Percentiles rank a stretch among this genome's conserved stretches.
phyloP scores from a whole-genome alignment of 1,140 invertebrate species.

The Trypoxylus dichotomus region DNA sequence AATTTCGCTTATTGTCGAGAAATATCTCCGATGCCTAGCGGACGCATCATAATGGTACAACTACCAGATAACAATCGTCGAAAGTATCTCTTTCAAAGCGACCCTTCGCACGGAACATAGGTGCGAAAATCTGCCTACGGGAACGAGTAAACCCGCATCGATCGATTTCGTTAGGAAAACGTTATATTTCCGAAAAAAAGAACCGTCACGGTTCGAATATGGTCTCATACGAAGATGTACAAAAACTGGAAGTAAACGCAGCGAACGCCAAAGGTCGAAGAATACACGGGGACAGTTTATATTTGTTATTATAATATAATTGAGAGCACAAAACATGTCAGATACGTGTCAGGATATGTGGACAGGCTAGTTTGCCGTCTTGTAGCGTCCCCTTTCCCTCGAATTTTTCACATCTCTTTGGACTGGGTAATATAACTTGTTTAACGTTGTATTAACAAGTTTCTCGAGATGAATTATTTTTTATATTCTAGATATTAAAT shows the following conservation, averaged over 20 bases:
- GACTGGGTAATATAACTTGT: too few species aligned
- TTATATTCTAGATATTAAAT: too few species aligned
- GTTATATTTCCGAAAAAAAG: neutral
- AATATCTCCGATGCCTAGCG: neutral
- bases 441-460: too few species aligned
- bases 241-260: neutral
- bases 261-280: constrained; percentile 22
- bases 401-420: too few species aligned
- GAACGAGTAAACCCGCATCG: neutral
- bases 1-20: constrained; percentile 13
- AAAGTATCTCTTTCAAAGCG: neutral
- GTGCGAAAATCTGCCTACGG: neutral
- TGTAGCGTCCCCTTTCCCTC: neutral
- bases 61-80: neutral
- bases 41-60: neutral
- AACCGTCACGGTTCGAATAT: neutral
- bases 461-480: too few species aligned
- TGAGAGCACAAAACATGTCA: constrained; percentile 45
- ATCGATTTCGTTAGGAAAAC: neutral
- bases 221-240: neutral
- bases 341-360: constrained; percentile 38
- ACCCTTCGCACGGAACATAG: neutral
- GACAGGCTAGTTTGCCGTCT: constrained; percentile 31
- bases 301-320: constrained; percentile 41
- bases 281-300: constrained; percentile 32